phyloP scores from a whole-genome alignment of 2,797 vertebrate species.

The Heteromormyrus szaboi region DNA sequence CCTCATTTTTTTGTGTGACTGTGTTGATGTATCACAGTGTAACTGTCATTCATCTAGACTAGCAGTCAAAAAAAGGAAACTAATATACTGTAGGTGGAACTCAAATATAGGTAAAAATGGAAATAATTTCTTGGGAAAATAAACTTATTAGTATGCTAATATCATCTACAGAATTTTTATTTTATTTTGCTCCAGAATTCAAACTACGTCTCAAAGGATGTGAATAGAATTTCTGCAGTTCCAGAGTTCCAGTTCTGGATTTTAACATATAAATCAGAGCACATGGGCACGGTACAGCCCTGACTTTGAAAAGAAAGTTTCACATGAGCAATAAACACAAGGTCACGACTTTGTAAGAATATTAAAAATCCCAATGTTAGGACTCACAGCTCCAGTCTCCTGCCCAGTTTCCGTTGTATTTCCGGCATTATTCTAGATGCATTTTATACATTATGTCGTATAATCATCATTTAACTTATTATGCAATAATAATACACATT shows the following conservation, averaged over 20 bases:
- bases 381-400: background rate
- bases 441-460: background rate
- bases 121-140: background rate
- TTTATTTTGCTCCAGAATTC: background rate
- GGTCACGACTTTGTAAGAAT: background rate
- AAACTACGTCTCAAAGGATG: background rate
- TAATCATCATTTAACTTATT: background rate
- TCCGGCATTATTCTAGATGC: background rate
- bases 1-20: background rate
- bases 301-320: background rate
- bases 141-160: background rate
- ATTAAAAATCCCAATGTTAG: background rate
- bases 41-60: slow-evolving; percentile 9
- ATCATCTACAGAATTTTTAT: background rate
- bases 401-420: background rate
- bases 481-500: background rate
- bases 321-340: background rate
- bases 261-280: background rate
- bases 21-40: background rate
- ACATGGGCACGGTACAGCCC: background rate
- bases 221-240: background rate
- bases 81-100: background rate
- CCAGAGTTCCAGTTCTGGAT: background rate
- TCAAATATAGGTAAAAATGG: background rate
- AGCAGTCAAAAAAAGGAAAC: background rate